Percentiles rank a stretch among this genome's conserved stretches.
Conservation (phyloP, 2,888 invertebrate genomes). For the Busseola fusca region DNA sequence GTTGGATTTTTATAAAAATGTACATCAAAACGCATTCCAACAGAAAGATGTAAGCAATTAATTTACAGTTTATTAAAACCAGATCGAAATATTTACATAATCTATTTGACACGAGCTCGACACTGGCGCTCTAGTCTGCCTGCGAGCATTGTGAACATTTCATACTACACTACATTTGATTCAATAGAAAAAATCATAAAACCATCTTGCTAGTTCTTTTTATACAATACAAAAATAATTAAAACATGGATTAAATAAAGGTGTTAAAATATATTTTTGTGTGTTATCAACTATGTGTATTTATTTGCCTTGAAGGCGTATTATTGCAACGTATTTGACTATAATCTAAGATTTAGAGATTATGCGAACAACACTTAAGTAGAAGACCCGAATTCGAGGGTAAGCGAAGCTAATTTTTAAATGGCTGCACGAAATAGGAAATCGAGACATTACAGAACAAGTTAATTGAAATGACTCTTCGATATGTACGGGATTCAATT, state of each 20-base stretch:
- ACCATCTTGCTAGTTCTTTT: conserved; percentile 68
- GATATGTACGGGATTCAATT: conserved; percentile 57
- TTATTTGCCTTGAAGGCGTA: conserved; percentile 79
- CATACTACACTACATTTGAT: conserved; percentile 72
- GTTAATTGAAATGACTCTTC: conserved; percentile 52
- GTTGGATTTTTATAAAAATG: conserved; percentile 15
- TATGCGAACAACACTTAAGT: conserved; percentile 75
- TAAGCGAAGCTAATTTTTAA: conserved; percentile 38
- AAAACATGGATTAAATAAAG: conserved; percentile 80
- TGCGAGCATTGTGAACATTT: conserved; percentile 62
- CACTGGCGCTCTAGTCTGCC: conserved; percentile 63
- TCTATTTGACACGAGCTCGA: conserved; percentile 68
- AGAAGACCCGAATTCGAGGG: conserved; percentile 55
- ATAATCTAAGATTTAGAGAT: conserved; percentile 76
- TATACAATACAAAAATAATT: conserved; percentile 81
- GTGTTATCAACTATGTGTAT: conserved; percentile 63
- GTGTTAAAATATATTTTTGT: conserved; percentile 73
- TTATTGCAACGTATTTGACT: conserved; percentile 85
- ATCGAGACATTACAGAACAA: conserved; percentile 42
- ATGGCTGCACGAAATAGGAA: conserved; percentile 56
- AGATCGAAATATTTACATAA: conserved; percentile 82
- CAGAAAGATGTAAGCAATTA: conserved; percentile 73
- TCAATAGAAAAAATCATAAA: conserved; percentile 74
- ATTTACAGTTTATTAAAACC: conserved; percentile 80
- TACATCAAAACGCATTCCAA: conserved; percentile 75